Conservation (phyloP, 2,113 vertebrate species). For the Oncorhynchus tshawytscha region DNA sequence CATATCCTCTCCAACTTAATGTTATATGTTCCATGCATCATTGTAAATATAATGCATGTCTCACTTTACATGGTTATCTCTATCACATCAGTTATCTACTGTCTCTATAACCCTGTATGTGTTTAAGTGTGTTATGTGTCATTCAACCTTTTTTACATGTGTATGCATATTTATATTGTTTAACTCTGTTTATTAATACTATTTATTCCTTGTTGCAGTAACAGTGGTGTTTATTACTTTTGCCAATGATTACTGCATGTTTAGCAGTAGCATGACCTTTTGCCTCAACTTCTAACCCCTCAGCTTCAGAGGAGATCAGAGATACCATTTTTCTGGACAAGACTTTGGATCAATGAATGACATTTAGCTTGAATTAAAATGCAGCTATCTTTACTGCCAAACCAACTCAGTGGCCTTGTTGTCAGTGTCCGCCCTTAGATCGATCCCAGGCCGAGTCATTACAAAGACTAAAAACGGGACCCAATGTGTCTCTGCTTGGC, state of each 20-base stretch:
- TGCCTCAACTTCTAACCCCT: conserved; percentile 20
- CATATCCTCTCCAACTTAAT: neutral
- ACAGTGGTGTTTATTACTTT: neutral
- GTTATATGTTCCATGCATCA: neutral
- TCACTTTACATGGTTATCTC: neutral
- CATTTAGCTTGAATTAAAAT: conserved; percentile 20
- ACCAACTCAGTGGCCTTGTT: no score
- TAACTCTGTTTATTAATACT: neutral
- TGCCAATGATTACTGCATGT: conserved; percentile 38
- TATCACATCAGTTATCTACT: neutral
- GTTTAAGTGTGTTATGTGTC: neutral
- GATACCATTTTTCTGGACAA: neutral
- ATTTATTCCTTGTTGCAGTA: neutral
- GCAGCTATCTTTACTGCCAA: conserved; percentile 11
- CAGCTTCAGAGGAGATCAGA: conserved; percentile 27
- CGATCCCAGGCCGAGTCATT: no score
- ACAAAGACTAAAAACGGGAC: no score
- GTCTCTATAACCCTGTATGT: neutral
- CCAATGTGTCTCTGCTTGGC: no score
- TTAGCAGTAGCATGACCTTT: conserved; percentile 38
- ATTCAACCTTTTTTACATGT: neutral
- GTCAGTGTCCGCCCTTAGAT: no score
- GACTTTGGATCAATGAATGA: conserved; percentile 10
- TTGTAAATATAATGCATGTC: neutral
- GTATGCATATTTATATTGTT: neutral